Conservation (phyloP, 2,113 vertebrate genomes). For the Psephotus haematonotus region DNA sequence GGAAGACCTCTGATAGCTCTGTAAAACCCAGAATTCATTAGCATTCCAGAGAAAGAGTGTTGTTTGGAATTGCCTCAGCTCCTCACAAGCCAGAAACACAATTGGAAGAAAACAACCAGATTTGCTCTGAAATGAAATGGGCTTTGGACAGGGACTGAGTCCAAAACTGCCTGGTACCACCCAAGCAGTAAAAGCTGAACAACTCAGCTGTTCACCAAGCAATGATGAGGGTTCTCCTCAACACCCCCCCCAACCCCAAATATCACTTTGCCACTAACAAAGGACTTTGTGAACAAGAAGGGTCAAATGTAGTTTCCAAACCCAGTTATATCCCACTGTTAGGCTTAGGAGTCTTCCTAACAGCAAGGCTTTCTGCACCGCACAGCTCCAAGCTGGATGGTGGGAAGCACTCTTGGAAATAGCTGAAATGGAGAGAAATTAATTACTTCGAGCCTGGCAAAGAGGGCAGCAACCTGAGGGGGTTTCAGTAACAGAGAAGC, state of each 20-base stretch:
- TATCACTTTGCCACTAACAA: neutral
- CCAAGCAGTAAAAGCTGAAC: neutral
- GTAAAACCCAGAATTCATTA: neutral
- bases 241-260: neutral
- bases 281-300: neutral
- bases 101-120: neutral
- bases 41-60: neutral
- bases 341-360: neutral
- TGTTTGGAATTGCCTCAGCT: neutral
- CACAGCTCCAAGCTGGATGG: rapidly evolving
- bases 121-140: conserved; percentile 20
- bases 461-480: neutral
- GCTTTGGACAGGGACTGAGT: neutral
- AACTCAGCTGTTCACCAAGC: neutral
- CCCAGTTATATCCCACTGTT: too few species aligned
- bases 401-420: neutral
- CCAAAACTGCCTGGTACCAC: neutral
- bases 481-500: neutral
- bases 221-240: neutral
- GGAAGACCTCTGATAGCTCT: neutral
- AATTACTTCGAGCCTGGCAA: neutral
- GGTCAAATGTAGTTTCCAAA: neutral
- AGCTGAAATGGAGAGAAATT: neutral
- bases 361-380: neutral
- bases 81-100: neutral